These are phyloP conservation scores for Eutrigla gurnardus DNA, from an alignment of 2,797 vertebrate genomes.

Conservation along the genomic window DNA sequence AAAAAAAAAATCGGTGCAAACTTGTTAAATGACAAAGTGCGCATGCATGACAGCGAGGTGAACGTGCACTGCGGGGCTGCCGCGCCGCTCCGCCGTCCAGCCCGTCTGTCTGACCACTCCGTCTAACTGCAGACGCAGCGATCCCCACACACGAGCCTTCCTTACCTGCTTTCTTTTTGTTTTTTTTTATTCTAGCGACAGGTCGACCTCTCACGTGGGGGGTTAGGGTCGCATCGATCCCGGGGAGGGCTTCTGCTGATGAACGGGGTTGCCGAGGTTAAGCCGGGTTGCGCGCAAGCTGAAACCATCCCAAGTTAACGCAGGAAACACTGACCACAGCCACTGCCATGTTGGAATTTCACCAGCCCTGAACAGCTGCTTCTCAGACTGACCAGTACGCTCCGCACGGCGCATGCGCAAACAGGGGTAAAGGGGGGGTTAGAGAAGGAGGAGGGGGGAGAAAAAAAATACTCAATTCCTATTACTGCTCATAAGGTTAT, in stretches of 20 bases:
- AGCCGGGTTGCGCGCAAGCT: constrained; percentile 88
- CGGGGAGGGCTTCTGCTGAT: constrained; percentile 83
- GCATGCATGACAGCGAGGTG: constrained; percentile 29
- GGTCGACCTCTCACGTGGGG: constrained; percentile 79
- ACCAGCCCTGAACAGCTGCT: constrained; percentile 95
- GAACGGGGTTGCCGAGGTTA: constrained; percentile 86
- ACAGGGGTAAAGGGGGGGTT: constrained; percentile 47
- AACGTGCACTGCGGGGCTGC: constrained; percentile 10
- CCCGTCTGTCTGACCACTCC: constrained; percentile 51
- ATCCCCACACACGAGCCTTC: constrained; percentile 38
- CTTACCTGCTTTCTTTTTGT: constrained; percentile 87
- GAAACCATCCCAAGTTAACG: constrained; percentile 94
- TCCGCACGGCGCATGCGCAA: constrained; percentile 91
- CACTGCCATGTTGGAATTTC: constrained; percentile 99
- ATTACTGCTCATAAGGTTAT: constrained; percentile 67
- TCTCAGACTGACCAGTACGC: constrained; percentile 90
- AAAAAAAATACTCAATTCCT: constrained; percentile 46
- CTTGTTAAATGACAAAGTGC: constrained; percentile 51
- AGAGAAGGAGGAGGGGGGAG: constrained; percentile 62
- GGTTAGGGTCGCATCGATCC: constrained; percentile 90
- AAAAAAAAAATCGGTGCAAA: constrained; percentile 20
- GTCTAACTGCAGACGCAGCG: constrained; percentile 67
- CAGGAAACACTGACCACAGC: constrained; percentile 93
- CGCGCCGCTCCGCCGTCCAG: constrained; percentile 16
- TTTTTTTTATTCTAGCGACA: constrained; percentile 74